Evolutionary conservation across 2,888 invertebrate species (phyloP), one percentile per base, ranked within the genome.

Genomic region (Papilio demoleus): DNA sequence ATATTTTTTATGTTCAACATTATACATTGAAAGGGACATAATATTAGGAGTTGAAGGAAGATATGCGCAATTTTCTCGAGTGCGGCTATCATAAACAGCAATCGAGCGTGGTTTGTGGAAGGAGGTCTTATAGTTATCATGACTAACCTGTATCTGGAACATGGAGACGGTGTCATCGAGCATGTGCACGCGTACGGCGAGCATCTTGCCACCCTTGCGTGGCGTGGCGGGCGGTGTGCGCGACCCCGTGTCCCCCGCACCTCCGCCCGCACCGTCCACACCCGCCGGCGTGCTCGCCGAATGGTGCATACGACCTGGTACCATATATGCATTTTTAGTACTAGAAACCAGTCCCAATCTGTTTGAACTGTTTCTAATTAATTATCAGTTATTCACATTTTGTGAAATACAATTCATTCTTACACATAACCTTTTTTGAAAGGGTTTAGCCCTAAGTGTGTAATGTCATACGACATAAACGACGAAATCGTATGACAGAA

Each of bases 121-220:
- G 19, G 2, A 2, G 2, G 9, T 45, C 8, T 45, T 9, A 19
- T 42, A 17, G 17, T 17, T 19, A 45, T n/a, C 4, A 12, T 3
- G 31, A 74, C 94, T 90, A 84, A 97, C 97, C 96, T 97, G 97
- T 76, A 97, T 96, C 95, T 97, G 97, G 90, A 97, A 97, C 94
- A 97, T 96, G 77, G 97, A 97, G 83, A 97, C 94, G 65, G 96
- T 95, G 88, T 97, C 97, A 86, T 97, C 97, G 76, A 97, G 93
- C 97, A 97, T 97, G 90, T 97, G 97, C 67, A 97, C 96, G 76
- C 97, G 93, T 73, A 97, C 95, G 66, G 97, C 97, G 73, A 97
- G 93, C 95, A 97, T 97, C 90, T 97, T 97, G 83, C 97, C 97
- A 78, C 95, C 95, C 81, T 96, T 97, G 80, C 96, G 95, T 67